These are phyloP conservation scores for Eristalis pertinax DNA, from an alignment of 2,888 invertebrate genomes.

Conservation along the genomic window DNA sequence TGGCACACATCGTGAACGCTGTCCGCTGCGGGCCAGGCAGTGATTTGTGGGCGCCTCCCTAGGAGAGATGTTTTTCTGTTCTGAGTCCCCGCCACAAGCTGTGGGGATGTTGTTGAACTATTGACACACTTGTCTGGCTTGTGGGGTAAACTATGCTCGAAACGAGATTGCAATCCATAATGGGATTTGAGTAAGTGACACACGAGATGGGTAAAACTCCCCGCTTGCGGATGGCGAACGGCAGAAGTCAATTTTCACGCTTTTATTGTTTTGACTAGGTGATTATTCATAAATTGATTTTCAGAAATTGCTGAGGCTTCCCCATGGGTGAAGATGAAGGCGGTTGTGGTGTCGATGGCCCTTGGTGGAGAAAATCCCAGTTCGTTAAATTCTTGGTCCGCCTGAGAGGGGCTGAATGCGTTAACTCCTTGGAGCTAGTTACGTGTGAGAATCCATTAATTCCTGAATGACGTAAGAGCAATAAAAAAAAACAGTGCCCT, in stretches of 20 bases:
- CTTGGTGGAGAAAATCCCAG: background rate
- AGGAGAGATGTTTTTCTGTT: background rate
- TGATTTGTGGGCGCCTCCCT: background rate
- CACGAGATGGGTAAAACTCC: background rate
- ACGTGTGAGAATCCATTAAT: too few species aligned
- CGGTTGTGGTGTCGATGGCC: background rate
- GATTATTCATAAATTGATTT: constrained; percentile 12
- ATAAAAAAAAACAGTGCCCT: background rate
- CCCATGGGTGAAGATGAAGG: background rate
- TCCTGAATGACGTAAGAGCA: background rate
- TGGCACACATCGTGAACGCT: background rate
- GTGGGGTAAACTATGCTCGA: constrained; percentile 11
- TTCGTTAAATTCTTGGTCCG: background rate
- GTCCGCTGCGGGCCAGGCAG: background rate
- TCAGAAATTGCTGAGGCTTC: constrained; percentile 11
- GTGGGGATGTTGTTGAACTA: constrained; percentile 57
- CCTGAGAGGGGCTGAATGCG: too few species aligned
- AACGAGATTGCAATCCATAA: constrained; percentile 37
- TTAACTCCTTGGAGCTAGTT: too few species aligned
- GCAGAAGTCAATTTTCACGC: background rate
- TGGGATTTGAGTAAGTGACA: constrained; percentile 48
- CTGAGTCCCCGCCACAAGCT: background rate
- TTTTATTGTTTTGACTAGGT: constrained; percentile 14
- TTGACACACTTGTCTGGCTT: constrained; percentile 48
- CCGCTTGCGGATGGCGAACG: background rate